Evolutionary conservation across 2,888 invertebrate genomes (phyloP), one percentile per base, ranked within the genome.

Genomic region (Nesidiocoris tenuis): DNA sequence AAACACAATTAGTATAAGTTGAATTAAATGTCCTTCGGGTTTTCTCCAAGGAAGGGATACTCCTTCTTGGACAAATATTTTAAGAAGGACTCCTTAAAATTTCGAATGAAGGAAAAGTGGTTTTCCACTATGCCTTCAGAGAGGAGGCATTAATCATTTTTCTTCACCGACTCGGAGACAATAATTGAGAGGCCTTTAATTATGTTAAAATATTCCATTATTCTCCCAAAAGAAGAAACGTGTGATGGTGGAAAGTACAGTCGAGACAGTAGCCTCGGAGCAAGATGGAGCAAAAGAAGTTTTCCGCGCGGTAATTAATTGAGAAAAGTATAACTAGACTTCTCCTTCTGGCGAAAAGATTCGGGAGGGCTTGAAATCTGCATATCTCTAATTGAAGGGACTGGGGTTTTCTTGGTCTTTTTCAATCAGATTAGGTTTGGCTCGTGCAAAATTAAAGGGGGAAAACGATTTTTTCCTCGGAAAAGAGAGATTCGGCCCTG

Each of bases 181-280:
- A 78, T 78, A 78, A 78, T 78, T 78, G 78, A 78, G 78, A 78
- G 68, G 78, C 75, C 76, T 78, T 78, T 78, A 78, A 78, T 78
- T 78, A 78, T 78, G 78, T 78, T 78, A 78, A 78, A 78, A 78
- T 78, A 78, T 78, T 78, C 78, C 77, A 78, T 78, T 78, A 78
- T 75, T 61, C 74, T 74, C 64, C 56, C 64, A 61, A n/a, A 54
- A 17, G 65, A 64, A 39, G 54, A 19, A 19, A 19, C 19, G 22
- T n/a, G 16, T 67, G 55, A 55, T 24, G 74, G 74, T 25, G 21
- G 64, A 39, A 63, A n/a, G 64, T 19, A 64, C 23, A n/a, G 23
- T 5, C 39, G 7, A 3, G 64, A 24, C 64, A 21, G 64, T n/a
- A 22, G 39, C 39, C 12, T 39, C 12, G 55, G 65, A 39, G 66